These are phyloP conservation scores for Anthrax anthrax DNA, from an alignment of 2,888 invertebrate species.

Conservation along the genomic window DNA sequence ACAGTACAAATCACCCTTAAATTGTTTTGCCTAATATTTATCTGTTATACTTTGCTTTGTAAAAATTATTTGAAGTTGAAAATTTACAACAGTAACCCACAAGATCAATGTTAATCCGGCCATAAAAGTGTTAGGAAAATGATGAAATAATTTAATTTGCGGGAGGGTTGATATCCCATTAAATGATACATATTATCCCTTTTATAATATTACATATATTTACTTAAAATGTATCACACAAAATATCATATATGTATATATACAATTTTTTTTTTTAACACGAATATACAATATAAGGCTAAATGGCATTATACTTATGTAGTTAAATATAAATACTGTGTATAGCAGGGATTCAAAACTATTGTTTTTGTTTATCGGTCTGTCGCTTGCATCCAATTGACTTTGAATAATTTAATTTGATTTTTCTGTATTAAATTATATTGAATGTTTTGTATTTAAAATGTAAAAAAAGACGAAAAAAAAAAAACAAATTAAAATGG, in stretches of 20 bases:
- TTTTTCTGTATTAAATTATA: too few relatives aligned
- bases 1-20: neutral
- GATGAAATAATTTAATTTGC: conserved; percentile 22
- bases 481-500: too few relatives aligned
- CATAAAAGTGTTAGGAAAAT: conserved; percentile 28
- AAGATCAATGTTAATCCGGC: conserved; percentile 16
- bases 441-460: neutral
- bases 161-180: conserved; percentile 16
- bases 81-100: conserved; percentile 9
- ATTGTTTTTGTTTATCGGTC: too few relatives aligned
- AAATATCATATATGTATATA: neutral
- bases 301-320: too few relatives aligned
- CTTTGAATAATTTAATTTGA: conserved; percentile 9
- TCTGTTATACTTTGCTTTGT: neutral
- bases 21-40: neutral
- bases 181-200: neutral
- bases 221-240: neutral
- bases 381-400: conserved; percentile 8
- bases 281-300: too few relatives aligned
- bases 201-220: too few relatives aligned
- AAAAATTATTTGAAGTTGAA: neutral
- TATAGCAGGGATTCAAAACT: too few relatives aligned
- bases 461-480: too few relatives aligned
- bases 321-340: too few relatives aligned
- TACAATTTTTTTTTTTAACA: too few relatives aligned